Percentiles rank a stretch among this genome's conserved stretches.
Conservation (phyloP, 1,140 invertebrate species). For the Diuraphis noxia region DNA sequence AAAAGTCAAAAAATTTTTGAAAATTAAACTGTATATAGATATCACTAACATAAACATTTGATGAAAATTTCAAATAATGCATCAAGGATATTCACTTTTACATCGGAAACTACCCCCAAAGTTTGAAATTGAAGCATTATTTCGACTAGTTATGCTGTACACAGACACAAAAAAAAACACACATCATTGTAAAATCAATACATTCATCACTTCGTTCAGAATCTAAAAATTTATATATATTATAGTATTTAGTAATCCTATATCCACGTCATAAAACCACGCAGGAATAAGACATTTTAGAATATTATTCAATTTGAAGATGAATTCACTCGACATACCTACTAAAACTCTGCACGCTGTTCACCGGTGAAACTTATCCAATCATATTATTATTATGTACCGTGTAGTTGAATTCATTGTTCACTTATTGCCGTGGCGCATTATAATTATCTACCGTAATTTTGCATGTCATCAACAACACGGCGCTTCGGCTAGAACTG, state of each 20-base stretch:
- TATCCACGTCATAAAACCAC: neutral
- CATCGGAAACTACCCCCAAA: no score
- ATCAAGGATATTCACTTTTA: no score
- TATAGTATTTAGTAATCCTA: neutral
- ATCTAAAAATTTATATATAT: neutral
- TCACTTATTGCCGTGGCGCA: neutral
- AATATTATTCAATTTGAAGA: neutral
- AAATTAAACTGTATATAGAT: no score
- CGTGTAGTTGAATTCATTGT: neutral
- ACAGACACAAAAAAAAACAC: no score
- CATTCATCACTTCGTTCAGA: no score
- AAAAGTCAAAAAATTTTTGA: no score
- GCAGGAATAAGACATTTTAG: neutral
- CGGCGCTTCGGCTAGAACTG: neutral
- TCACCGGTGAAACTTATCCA: neutral
- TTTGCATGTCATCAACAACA: neutral
- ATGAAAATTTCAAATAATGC: no score
- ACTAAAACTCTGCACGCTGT: no score
- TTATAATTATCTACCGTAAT: neutral
- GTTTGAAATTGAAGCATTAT: no score
- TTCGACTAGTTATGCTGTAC: no score
- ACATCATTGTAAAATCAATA: no score
- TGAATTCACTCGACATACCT: neutral
- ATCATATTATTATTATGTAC: neutral
- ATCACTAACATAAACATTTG: no score